Conservation (phyloP, 2,888 invertebrate species). For the Anoncus sp. region DNA sequence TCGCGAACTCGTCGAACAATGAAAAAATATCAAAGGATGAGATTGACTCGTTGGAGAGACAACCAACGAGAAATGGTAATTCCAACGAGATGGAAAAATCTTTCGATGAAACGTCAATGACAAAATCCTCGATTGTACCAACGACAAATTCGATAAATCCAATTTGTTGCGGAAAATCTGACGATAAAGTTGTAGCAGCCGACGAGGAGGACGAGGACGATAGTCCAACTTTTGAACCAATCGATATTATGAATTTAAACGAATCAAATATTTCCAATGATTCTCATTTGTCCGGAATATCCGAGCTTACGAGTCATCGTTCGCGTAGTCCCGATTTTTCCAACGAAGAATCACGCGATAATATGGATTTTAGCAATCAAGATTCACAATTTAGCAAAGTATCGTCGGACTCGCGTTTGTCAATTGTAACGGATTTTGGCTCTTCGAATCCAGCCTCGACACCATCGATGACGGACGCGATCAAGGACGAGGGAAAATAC, state of each 20-base stretch:
- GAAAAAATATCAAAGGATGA: slow-evolving; percentile 69
- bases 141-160: too few species aligned
- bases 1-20: background rate
- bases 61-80: slow-evolving; percentile 65
- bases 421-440: slow-evolving; percentile 84
- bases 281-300: slow-evolving; percentile 86
- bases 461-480: slow-evolving; percentile 80
- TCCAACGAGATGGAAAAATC: slow-evolving; percentile 68
- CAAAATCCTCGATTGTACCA: too few species aligned
- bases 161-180: slow-evolving; percentile 80
- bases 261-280: slow-evolving; percentile 85
- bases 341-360: slow-evolving; percentile 80
- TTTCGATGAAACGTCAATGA: slow-evolving; percentile 57
- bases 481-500: slow-evolving; percentile 74
- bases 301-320: slow-evolving; percentile 85
- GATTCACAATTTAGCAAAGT: slow-evolving; percentile 87
- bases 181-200: slow-evolving; percentile 82
- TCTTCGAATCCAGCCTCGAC: slow-evolving; percentile 82
- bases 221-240: slow-evolving; percentile 88
- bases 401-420: slow-evolving; percentile 86
- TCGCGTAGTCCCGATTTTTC: slow-evolving; percentile 81
- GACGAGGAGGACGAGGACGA: slow-evolving; percentile 87
- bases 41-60: slow-evolving; percentile 70
- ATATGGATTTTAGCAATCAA: slow-evolving; percentile 83
- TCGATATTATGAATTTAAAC: slow-evolving; percentile 83